Evolutionary conservation across 2,888 invertebrate genomes (phyloP).

Genomic region (Altica lythri): DNA sequence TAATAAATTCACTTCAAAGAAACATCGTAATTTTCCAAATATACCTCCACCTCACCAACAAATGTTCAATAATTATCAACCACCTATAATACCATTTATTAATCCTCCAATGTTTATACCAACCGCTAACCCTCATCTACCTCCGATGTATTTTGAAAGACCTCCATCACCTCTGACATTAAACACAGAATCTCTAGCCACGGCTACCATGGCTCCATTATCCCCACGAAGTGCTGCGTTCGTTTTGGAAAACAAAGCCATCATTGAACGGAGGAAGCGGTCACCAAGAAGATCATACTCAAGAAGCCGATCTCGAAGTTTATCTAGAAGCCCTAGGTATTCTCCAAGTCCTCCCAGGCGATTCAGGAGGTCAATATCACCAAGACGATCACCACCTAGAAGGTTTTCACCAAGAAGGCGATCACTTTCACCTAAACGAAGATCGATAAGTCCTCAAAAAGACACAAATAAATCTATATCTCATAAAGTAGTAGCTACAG

Average conservation of each 20-base stretch:
- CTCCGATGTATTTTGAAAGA: constrained; percentile 43
- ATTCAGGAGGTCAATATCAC: constrained; percentile 44
- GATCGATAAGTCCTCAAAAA: background rate
- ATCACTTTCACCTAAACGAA: constrained; percentile 34
- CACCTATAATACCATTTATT: constrained; percentile 18
- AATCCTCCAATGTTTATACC: constrained; percentile 28
- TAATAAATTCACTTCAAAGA: constrained; percentile 17
- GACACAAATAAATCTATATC: background rate
- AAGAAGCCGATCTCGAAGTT: constrained; percentile 52
- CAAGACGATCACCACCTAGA: constrained; percentile 37
- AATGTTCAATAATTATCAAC: constrained; percentile 17
- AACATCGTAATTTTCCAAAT: constrained; percentile 21
- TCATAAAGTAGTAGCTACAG: background rate
- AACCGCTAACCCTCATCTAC: constrained; percentile 29
- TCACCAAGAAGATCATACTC: constrained; percentile 55
- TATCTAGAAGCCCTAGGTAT: constrained; percentile 33
- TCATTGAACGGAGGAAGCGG: constrained; percentile 54
- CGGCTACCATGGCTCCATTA: constrained; percentile 51
- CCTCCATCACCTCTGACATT: constrained; percentile 51
- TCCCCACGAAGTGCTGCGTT: constrained; percentile 57
- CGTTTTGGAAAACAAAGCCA: constrained; percentile 56
- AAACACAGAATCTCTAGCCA: constrained; percentile 48
- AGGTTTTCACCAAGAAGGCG: constrained; percentile 38
- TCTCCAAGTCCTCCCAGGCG: constrained; percentile 42
- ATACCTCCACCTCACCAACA: constrained; percentile 12